Evolutionary conservation across 2,113 vertebrate species (phyloP), one percentile per base, ranked within the genome.

Genomic region (Cettia cetti): DNA sequence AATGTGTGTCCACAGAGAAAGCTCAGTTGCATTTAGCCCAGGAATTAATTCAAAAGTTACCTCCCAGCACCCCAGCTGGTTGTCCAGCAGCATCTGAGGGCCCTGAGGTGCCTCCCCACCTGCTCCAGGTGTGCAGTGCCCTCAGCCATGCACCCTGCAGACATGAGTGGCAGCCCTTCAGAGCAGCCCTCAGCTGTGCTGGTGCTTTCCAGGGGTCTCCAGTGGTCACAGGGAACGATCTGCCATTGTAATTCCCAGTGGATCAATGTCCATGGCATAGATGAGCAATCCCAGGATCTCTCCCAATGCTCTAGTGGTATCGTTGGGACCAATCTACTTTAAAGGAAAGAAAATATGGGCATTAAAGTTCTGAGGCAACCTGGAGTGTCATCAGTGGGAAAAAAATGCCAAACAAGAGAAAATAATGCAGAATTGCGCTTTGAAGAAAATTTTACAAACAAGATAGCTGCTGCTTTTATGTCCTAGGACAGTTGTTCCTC

Each of bases 221-320:
- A 39, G 63, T 5, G 53, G 27, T 24, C 54, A 14, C 37, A n/a
- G 39, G 52, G 30, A 74, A 30, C 37, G 6, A 21, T 39, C 42
- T 74, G 42, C 18, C 13, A 1, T 18, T 0, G 0, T 37, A 30
- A 21, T 2, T 1, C 13, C 7, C 9, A 44, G 19, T 21, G 44
- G 9, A 13, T 71, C 37, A 56, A 24, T 2, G 3, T 49, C 76
- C 72, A 39, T 11, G 33, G 16, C 42, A 4, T 4, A 18, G 17
- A 23, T 27, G 24, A 52, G 45, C 1, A 0, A 37, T 39, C 11
- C n/a, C 54, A 35, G 59, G 28, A 28, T 44, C 24, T 45, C 28
- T 82, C 47, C 44, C 50, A 26, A 0, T 11, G 42, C n/a, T 44
- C 37, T 23, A 6, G n/a, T 31, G 9, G 13, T 15, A 37, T 13